A percentile compares a stretch with the other conserved stretches of the same genome.
Conservation (phyloP, 2,888 invertebrate genomes). For the Odontothrips loti region DNA sequence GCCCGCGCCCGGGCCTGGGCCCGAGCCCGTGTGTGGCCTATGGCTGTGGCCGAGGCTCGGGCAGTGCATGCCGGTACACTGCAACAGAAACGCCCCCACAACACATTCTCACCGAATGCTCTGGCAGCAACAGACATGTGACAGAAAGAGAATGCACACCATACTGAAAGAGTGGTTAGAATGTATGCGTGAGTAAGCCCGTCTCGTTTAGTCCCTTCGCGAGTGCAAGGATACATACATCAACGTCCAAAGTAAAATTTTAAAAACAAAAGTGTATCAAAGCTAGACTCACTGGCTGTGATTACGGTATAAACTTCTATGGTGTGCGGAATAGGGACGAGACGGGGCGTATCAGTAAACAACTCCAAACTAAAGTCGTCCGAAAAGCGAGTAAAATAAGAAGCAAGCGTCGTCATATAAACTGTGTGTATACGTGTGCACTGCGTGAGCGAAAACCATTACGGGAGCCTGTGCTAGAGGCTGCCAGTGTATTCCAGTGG, state of each 20-base stretch:
- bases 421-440: background rate
- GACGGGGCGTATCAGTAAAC: background rate
- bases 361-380: background rate
- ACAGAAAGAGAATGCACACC: background rate
- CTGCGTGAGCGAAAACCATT: too few species aligned
- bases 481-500: constrained; percentile 8
- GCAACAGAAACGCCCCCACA: constrained; percentile 8
- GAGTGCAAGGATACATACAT: background rate
- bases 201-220: background rate
- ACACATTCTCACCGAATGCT: constrained; percentile 7
- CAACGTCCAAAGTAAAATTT: background rate
- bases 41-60: background rate
- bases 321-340: background rate
- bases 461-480: background rate
- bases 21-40: background rate
- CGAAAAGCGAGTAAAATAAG: background rate
- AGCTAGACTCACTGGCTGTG: background rate
- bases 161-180: background rate
- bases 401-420: background rate
- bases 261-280: background rate
- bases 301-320: background rate
- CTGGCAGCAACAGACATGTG: background rate
- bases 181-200: background rate
- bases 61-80: constrained; percentile 23
- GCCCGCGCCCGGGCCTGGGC: background rate